Conservation (phyloP, 2,888 invertebrate genomes). For the Cephus pulcher region DNA sequence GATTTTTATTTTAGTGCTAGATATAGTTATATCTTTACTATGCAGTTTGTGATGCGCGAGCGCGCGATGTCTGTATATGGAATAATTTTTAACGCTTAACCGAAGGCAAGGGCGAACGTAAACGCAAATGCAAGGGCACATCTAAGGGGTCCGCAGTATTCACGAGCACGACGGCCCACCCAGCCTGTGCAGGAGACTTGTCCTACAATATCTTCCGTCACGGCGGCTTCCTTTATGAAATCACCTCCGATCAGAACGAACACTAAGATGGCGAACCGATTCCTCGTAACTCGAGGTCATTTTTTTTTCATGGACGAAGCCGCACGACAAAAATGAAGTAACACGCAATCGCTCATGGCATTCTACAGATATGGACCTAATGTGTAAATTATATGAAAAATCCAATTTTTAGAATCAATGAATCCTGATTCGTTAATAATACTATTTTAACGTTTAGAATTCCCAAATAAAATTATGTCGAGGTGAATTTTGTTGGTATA, state of each 20-base stretch:
- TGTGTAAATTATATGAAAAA: too few relatives aligned
- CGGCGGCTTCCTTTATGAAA: conserved; percentile 64
- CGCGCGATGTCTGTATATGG: background rate
- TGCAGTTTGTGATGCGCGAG: too few relatives aligned
- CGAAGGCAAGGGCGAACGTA: conserved; percentile 17
- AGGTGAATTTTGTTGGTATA: too few relatives aligned
- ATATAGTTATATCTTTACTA: background rate
- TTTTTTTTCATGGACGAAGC: conserved; percentile 22
- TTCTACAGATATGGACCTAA: too few relatives aligned
- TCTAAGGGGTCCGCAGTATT: background rate
- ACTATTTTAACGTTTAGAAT: too few relatives aligned
- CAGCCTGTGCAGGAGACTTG: conserved; percentile 60
- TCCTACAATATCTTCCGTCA: conserved; percentile 65
- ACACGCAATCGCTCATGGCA: too few relatives aligned
- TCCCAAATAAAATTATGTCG: too few relatives aligned
- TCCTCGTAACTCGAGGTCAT: conserved; percentile 42
- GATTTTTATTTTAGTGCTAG: background rate
- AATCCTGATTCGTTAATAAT: too few relatives aligned
- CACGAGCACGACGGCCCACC: conserved; percentile 51
- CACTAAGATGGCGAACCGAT: conserved; percentile 41
- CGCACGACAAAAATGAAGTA: too few relatives aligned
- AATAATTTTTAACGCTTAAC: conserved; percentile 21
- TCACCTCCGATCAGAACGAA: conserved; percentile 57
- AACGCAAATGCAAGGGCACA: background rate
- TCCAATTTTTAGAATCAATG: too few relatives aligned